Percentiles rank a stretch among this genome's conserved stretches.
These are phyloP conservation scores for Agapornis roseicollis DNA, from an alignment of 2,113 vertebrate species.

Conservation along the genomic window DNA sequence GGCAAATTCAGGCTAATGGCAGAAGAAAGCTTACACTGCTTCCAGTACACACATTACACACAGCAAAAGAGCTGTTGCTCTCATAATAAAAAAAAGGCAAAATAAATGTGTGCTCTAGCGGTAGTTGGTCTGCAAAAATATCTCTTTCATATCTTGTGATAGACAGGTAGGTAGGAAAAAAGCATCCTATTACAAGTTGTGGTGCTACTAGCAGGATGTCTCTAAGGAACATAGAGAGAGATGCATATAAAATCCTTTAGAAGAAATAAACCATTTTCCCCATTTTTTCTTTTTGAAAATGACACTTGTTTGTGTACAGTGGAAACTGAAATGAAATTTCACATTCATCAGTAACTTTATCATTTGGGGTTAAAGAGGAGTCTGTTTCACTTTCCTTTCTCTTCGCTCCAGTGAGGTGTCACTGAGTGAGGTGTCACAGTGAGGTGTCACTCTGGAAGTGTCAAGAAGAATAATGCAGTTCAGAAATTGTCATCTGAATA, in stretches of 20 bases:
- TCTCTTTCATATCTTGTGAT: neutral
- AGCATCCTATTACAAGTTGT: neutral
- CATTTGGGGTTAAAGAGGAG: neutral
- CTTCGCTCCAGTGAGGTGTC: neutral
- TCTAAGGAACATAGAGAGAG: neutral
- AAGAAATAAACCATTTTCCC: neutral
- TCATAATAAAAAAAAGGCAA: neutral
- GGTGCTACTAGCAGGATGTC: neutral
- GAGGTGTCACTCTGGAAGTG: neutral
- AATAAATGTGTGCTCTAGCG: neutral
- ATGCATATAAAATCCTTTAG: neutral
- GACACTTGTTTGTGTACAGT: neutral
- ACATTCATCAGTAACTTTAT: neutral
- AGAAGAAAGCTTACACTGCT: neutral
- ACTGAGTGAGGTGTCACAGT: neutral
- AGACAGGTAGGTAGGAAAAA: neutral
- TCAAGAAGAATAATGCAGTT: neutral
- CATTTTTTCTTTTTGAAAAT: neutral
- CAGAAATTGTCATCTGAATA: neutral
- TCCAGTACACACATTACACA: neutral
- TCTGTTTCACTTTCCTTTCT: neutral
- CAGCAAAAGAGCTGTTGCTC: neutral
- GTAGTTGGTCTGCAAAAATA: neutral
- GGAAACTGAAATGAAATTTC: neutral
- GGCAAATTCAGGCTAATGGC: rapidly evolving